A percentile compares a stretch with the other conserved stretches of the same genome.
Evolutionary conservation across 2,113 vertebrate genomes (phyloP).

Genomic region (Gavia stellata): DNA sequence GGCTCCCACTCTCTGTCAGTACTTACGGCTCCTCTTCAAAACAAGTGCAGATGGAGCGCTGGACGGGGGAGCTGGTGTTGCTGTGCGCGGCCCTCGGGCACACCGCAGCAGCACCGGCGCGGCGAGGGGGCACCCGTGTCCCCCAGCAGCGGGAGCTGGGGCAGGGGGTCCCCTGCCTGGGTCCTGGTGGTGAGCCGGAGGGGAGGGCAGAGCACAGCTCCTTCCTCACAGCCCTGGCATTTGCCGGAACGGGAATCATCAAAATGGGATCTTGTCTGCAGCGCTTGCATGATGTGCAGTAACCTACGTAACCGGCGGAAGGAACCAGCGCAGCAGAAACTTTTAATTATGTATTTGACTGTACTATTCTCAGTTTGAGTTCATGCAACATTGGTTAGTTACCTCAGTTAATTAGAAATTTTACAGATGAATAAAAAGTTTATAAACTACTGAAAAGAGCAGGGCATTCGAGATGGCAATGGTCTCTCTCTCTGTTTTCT

Average conservation of each 20-base stretch:
- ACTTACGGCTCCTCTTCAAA: neutral
- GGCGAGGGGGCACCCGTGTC: rapidly evolving
- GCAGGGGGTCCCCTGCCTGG: neutral
- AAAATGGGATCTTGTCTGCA: neutral
- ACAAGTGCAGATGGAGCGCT: no score
- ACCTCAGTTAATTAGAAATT: slow-evolving; percentile 34
- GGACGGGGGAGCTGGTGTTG: neutral
- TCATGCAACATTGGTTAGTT: neutral
- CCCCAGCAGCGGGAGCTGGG: neutral
- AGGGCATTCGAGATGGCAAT: neutral
- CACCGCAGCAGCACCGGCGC: rapidly evolving
- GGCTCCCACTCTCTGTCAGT: neutral
- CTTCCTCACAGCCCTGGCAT: neutral
- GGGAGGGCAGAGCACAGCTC: neutral
- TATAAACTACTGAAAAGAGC: neutral
- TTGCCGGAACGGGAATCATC: neutral
- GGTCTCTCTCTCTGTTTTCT: neutral
- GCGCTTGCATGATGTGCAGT: neutral
- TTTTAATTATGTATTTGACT: slow-evolving; percentile 25
- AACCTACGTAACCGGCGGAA: neutral
- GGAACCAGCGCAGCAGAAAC: neutral
- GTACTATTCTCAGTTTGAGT: neutral
- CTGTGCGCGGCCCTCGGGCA: neutral
- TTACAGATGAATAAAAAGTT: slow-evolving; percentile 38
- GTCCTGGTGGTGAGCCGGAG: rapidly evolving